Conservation (phyloP, 2,888 invertebrate genomes). For the Camptogramma bilineatum region DNA sequence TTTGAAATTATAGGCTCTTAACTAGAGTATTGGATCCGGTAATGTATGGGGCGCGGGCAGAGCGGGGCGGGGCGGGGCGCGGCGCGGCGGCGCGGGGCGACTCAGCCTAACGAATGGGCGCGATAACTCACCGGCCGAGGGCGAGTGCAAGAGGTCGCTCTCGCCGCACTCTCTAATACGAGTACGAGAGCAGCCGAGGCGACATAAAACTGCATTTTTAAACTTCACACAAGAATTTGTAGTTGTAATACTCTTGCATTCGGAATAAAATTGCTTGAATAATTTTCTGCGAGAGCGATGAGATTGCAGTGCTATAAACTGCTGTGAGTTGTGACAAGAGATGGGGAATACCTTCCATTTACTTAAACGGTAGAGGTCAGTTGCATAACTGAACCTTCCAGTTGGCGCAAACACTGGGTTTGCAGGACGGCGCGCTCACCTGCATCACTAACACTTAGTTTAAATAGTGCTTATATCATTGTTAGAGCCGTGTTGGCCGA, state of each 20-base stretch:
- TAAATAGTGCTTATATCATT: too few species aligned
- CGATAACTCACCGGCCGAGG: conserved; percentile 43
- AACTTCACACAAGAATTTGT: conserved; percentile 34
- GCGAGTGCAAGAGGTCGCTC: conserved; percentile 28
- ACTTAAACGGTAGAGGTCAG: background rate
- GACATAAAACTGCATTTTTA: conserved; percentile 41
- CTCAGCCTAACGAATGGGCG: conserved; percentile 47
- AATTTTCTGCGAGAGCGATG: conserved; percentile 20
- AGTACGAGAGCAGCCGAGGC: conserved; percentile 3
- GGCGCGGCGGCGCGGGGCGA: conserved; percentile 8
- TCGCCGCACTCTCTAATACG: conserved; percentile 10
- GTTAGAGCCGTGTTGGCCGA: too few species aligned
- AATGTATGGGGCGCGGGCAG: conserved; percentile 25
- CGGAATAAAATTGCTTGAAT: conserved; percentile 31
- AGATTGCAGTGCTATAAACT: conserved; percentile 26
- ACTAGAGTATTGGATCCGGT: conserved; percentile 41
- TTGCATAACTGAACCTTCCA: background rate
- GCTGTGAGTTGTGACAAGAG: conserved; percentile 13
- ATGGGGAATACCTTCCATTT: conserved; percentile 7
- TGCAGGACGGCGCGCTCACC: background rate
- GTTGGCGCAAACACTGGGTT: conserved; percentile 11
- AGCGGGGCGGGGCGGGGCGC: conserved; percentile 7
- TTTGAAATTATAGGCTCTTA: conserved; percentile 42
- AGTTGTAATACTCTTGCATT: conserved; percentile 29
- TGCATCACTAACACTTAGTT: background rate